Evolutionary conservation across 2,797 vertebrate genomes (phyloP).

Genomic region (Odontamblyopus lacepedii): DNA sequence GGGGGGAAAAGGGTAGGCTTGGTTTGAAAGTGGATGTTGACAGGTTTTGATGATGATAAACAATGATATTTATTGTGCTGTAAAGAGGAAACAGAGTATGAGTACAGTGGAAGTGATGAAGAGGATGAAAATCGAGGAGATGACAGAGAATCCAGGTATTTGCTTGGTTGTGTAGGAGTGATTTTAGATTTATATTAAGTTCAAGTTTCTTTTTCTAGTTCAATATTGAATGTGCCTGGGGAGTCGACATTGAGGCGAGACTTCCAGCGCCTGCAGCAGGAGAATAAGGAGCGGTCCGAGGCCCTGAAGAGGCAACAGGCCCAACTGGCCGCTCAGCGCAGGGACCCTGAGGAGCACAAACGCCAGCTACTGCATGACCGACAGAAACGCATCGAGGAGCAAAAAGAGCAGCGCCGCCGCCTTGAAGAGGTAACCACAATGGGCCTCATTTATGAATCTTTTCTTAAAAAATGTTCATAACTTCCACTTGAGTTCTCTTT

Average conservation of each 20-base stretch:
- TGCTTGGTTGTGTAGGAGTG: not conserved
- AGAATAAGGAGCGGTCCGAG: slow-evolving; percentile 90
- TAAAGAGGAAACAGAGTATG: slow-evolving; percentile 91
- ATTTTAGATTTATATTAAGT: not conserved
- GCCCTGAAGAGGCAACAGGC: slow-evolving; percentile 87
- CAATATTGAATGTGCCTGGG: slow-evolving; percentile 91
- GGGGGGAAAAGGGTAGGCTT: slow-evolving; percentile 87
- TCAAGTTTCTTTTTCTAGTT: slow-evolving; percentile 65
- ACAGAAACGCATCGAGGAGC: slow-evolving; percentile 91
- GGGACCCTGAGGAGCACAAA: slow-evolving; percentile 90
- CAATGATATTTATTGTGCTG: slow-evolving; percentile 9
- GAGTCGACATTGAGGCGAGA: slow-evolving; percentile 91
- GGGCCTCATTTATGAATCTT: too few relatives aligned
- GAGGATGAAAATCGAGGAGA: slow-evolving; percentile 91
- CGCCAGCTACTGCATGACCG: slow-evolving; percentile 89
- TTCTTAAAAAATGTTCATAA: too few relatives aligned
- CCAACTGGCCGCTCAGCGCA: slow-evolving; percentile 84
- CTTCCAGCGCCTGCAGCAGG: slow-evolving; percentile 92
- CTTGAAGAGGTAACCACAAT: slow-evolving; percentile 84
- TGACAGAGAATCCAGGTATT: slow-evolving; percentile 90
- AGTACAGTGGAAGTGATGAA: slow-evolving; percentile 94
- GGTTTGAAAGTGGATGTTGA: not conserved
- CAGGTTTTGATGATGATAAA: not conserved
- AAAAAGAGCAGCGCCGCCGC: slow-evolving; percentile 90
- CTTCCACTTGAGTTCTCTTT: too few relatives aligned